Base-by-base conservation (phyloP, 2,888 invertebrate genomes). In the Syrista parreyssii region DNA sequence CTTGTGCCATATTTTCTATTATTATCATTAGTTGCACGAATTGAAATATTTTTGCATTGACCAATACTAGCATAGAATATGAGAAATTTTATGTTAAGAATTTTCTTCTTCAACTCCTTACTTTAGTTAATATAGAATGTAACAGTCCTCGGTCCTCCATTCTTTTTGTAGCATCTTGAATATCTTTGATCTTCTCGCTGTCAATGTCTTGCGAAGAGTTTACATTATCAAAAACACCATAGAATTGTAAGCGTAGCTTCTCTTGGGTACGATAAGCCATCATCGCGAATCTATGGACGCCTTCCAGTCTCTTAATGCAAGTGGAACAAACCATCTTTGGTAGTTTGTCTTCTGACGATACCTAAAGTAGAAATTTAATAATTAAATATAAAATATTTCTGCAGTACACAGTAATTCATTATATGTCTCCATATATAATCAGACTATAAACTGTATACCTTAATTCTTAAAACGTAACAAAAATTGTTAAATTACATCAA, bases 291-390 rank as follows among this genome's bases (percentile, higher is more conserved):
- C 94, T 93, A 89, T 95, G 95, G 77, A 95, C 94, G 74, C 92
- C 93, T 86, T 95, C 94, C 83, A 95, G 88, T 91, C 94, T 94
- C 76, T 93, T 93, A 83, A 93, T 93, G 86, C 95, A 95, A 81
- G 93, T 92, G 77, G 93, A 91, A 87, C 95, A 95, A 84, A 95
- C 94, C 92, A 94, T 94, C 92, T 95, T 95, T 11, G 95, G 94
- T 82, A 95, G 91, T 85, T 93, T 94, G 88, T 95, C 95, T 88
- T 95, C 94, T 85, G 93, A 92, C 76, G 94, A 93, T 79, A 95
- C 93, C 95, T 95, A 89, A 75, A 88, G 72, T 23, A 55, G 9
- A 55, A 55, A 55, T 9, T 2, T 55, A 55, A 23, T 23, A 2
- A 55, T 23, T 55, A 9, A 23, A 55, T 55, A 23, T 1, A 55